Percentiles rank a stretch among this genome's conserved stretches.
Evolutionary conservation across 2,113 vertebrate species (phyloP).

Genomic region (Hymenochirus boettgeri): DNA sequence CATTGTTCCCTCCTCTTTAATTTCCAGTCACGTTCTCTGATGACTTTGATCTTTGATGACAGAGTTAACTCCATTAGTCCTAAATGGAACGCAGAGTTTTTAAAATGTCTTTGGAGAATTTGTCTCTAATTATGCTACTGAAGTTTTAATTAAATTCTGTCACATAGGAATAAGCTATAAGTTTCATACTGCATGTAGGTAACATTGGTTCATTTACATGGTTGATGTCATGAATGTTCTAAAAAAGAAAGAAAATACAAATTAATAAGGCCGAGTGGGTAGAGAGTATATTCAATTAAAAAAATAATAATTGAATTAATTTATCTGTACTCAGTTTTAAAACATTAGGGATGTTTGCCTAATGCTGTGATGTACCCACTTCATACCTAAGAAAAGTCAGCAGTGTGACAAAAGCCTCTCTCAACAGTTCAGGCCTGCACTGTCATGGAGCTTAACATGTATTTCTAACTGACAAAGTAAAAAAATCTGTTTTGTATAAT

Average conservation of each 20-base stretch:
- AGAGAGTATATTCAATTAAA: slow-evolving; percentile 15
- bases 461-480: too few relatives aligned
- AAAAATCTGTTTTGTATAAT: too few relatives aligned
- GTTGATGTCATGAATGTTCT: neutral
- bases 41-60: slow-evolving; percentile 72
- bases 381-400: too few relatives aligned
- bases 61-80: slow-evolving; percentile 71
- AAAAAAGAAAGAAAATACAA: slow-evolving; percentile 11
- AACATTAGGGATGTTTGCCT: too few relatives aligned
- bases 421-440: too few relatives aligned
- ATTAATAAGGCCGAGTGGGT: neutral
- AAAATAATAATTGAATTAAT: too few relatives aligned
- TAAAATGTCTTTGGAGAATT: slow-evolving; percentile 62
- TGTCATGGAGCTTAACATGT: too few relatives aligned
- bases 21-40: slow-evolving; percentile 57
- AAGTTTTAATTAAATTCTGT: slow-evolving; percentile 74
- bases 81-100: slow-evolving; percentile 54
- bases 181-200: slow-evolving; percentile 21
- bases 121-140: slow-evolving; percentile 70
- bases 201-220: neutral
- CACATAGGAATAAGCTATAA: slow-evolving; percentile 62
- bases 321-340: too few relatives aligned
- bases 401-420: too few relatives aligned
- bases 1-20: slow-evolving; percentile 52
- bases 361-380: too few relatives aligned